A percentile compares a stretch with the other conserved stretches of the same genome.
These are phyloP conservation scores for Itoplectis maculator DNA, from an alignment of 2,888 invertebrate genomes.

Conservation along the genomic window DNA sequence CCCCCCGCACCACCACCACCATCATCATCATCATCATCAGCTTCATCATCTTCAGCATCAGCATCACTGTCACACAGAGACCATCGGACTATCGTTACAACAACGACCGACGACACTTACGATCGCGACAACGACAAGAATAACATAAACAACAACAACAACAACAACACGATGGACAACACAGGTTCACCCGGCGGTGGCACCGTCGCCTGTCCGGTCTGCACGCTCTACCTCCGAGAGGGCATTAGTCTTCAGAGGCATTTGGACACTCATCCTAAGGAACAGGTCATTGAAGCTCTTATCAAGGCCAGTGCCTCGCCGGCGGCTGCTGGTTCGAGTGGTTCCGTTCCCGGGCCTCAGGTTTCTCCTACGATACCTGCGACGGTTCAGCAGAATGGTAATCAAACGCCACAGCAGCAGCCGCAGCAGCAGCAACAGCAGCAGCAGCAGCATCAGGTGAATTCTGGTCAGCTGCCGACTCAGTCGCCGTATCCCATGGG, in stretches of 20 bases:
- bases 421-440: no score
- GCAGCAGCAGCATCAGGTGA: slow-evolving; percentile 45
- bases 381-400: no score
- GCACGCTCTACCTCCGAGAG: slow-evolving; percentile 92
- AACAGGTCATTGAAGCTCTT: slow-evolving; percentile 94
- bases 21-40: no score
- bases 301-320: slow-evolving; percentile 84
- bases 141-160: neutral
- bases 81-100: no score
- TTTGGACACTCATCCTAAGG: slow-evolving; percentile 94
- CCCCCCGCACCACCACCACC: no score
- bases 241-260: slow-evolving; percentile 93
- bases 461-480: slow-evolving; percentile 72
- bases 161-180: slow-evolving; percentile 68
- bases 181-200: slow-evolving; percentile 72
- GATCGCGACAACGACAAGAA: no score
- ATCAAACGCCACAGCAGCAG: slow-evolving; percentile 74
- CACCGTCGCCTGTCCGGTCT: slow-evolving; percentile 90
- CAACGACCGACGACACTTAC: no score
- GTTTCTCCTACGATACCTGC: slow-evolving; percentile 85
- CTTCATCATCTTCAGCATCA: no score
- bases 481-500: slow-evolving; percentile 82
- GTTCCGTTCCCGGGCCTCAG: slow-evolving; percentile 67
- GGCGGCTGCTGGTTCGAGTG: neutral
- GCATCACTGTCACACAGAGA: no score